Evolutionary conservation across 2,797 vertebrate species (phyloP).

Genomic region (Crossoptilon crossoptilon): DNA sequence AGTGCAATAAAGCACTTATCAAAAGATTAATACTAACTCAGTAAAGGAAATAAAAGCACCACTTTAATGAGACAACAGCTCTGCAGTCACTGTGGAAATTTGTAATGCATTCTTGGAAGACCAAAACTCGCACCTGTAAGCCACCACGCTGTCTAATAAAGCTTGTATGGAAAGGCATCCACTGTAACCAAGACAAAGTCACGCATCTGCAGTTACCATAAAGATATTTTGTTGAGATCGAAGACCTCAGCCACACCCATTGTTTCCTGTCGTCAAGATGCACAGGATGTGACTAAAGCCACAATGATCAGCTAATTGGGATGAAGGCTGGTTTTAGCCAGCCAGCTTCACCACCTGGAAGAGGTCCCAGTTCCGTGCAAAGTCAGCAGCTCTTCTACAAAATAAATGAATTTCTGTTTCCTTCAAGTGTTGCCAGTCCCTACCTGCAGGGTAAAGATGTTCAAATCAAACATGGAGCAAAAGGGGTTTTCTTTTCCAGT

Average conservation of each 20-base stretch:
- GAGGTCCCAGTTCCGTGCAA: slow-evolving; percentile 2
- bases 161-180: background rate
- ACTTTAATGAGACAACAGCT: background rate
- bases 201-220: background rate
- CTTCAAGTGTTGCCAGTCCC: background rate
- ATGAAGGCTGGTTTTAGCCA: slow-evolving; percentile 12
- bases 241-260: slow-evolving; percentile 34
- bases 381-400: slow-evolving; percentile 4
- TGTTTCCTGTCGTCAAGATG: background rate
- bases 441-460: background rate
- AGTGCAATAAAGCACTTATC: background rate
- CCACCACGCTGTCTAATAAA: background rate
- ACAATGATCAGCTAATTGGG: slow-evolving; percentile 53
- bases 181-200: background rate
- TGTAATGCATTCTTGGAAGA: background rate
- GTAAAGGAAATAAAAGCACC: background rate
- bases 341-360: background rate
- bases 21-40: background rate
- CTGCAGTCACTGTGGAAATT: background rate
- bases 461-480: background rate
- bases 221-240: background rate
- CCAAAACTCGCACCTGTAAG: slow-evolving; percentile 15
- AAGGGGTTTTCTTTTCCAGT: background rate
- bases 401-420: background rate
- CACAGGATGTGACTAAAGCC: slow-evolving; percentile 69